Conservation (phyloP, 2,113 vertebrate genomes). For the Callithrix jacchus region DNA sequence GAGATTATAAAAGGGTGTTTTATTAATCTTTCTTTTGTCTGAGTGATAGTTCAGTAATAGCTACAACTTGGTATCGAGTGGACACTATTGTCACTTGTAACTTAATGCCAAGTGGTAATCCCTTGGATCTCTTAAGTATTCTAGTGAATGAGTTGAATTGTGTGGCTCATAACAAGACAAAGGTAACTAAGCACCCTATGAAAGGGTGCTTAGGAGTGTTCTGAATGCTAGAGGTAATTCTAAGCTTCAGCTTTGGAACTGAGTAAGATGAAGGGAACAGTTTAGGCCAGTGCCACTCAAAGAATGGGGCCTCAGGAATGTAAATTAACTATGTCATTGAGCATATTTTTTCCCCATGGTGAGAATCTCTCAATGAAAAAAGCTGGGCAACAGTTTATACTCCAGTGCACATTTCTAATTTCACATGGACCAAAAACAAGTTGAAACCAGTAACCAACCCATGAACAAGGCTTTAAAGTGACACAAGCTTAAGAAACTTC, state of each 20-base stretch:
- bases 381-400: background rate
- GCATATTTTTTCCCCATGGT: background rate
- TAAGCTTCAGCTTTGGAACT: background rate
- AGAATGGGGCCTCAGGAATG: background rate
- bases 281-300: background rate
- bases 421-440: background rate
- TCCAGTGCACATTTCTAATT: background rate
- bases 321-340: background rate
- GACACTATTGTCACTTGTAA: background rate
- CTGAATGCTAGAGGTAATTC: background rate
- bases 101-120: background rate
- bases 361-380: background rate
- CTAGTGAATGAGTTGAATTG: background rate
- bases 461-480: background rate
- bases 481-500: background rate
- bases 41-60: background rate
- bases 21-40: background rate
- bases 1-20: background rate
- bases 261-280: background rate
- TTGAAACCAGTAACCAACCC: background rate
- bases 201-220: background rate
- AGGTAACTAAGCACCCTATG: background rate
- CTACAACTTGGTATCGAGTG: background rate
- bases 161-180: background rate
- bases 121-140: background rate